Evolutionary conservation across 1,140 invertebrate genomes (phyloP), one percentile per base, ranked within the genome.

Genomic region (Rhyzopertha dominica): DNA sequence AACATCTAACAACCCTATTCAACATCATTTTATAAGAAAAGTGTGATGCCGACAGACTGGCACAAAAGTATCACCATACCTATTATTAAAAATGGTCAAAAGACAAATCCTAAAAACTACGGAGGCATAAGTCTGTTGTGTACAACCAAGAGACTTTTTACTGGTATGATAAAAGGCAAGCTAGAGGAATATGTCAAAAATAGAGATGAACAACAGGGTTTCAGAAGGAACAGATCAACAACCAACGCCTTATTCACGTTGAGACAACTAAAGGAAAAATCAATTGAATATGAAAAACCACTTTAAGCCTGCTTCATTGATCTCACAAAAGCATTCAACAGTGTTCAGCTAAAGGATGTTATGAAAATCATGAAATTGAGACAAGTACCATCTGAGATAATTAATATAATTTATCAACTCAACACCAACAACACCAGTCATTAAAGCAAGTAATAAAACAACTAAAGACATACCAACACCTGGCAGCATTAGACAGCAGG

Each of bases 191-290:
- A n/a, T n/a, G 37, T 43, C 7, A 31, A 14, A 23, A 37, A 44
- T 38, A 39, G 42, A 17, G 42, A 44, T 4, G 42, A 44, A 22
- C 42, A 44, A 22, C 16, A 38, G 24, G 42, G 32, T 4, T 44
- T 44, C 22, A 37, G 31, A 36, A 38, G 17, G 38, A 39, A 45
- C 30, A 38, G 32, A 4, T 43, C 42, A 40, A 36, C 42, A 16
- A 19, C 31, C n/a, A 32, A 43, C 17, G 43, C 31, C 13, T 4
- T 45, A 12, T 38, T 45, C 25, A 25, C 38, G 4, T 24, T 45
- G 5, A 45, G 19, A 36, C 43, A 45, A 24, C 13, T 45, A 3
- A 36, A 34, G n/a, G 43, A 45, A 26, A 38, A 45, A 25, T 9
- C 32, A 22, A 45, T 45, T 14, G 20, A 45, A 26, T 38, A 19